Evolutionary conservation across 1,140 invertebrate genomes (phyloP), one percentile per base, ranked within the genome.

Genomic region (Stegodyphus dumicola): DNA sequence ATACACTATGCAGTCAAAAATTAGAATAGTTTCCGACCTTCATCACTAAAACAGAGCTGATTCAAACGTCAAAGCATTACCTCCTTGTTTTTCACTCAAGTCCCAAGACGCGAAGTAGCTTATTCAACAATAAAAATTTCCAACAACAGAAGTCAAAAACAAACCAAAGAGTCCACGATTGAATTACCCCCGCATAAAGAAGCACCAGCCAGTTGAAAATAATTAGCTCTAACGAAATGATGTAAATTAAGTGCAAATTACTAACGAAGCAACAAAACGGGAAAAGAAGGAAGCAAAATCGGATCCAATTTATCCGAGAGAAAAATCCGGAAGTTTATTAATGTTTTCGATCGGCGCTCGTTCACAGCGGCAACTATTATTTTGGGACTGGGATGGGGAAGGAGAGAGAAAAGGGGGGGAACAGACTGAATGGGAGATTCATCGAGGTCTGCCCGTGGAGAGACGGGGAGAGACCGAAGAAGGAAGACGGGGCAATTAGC

Each of bases 301-400:
- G n/a, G 81, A 70, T 76, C 64, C 81, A 75, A 84, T 76, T 84
- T 84, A 69, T 74, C 54, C 60, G 48, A 73, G 74, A 60, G 73
- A 84, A 84, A 84, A 84, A 76, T 70, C 81, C 81, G 73, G 73
- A 84, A 84, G 73, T 84, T 84, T 84, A 84, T 84, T 84, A 84
- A 84, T 84, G 81, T 84, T 84, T 84, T 84, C 81, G 81, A 84
- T 84, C 81, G 70, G 69, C 7, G 33, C 33, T 33, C 33, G 33
- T 33, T 33, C 33, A 18, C 33, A 67, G 69, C 48, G 70, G 79
- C 48, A n/a, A 48, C 77, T 80, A 80, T 80, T 80, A 80, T 80
- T 80, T 80, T 80, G 15, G 67, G 77, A 80, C n/a, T 9, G 5
- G 51, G 64, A 10, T 13, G 33, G 60, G 17, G 64, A 65, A 67